Conservation (phyloP, 2,797 vertebrate species). For the Caiman crocodilus region DNA sequence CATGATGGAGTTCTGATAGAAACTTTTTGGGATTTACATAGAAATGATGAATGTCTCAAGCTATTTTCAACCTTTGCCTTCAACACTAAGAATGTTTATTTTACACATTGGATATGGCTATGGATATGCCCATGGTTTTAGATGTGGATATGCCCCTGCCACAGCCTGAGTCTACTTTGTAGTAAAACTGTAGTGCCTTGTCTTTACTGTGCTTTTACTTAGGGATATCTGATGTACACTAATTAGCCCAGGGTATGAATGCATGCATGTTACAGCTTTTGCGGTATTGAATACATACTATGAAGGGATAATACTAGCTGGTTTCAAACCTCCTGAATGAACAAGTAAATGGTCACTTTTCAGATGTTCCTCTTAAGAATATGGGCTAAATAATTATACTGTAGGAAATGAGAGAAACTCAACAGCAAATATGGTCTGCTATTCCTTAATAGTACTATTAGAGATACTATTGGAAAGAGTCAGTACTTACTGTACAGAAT, state of each 20-base stretch:
- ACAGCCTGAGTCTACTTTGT: constrained; percentile 26
- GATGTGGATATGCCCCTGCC: constrained; percentile 22
- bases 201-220: constrained; percentile 17
- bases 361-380: constrained; percentile 16
- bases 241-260: neutral
- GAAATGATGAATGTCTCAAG: constrained; percentile 38
- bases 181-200: neutral
- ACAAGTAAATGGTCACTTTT: neutral
- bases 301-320: neutral
- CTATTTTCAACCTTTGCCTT: neutral
- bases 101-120: neutral
- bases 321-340: neutral
- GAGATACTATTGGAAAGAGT: neutral
- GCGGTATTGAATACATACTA: neutral
- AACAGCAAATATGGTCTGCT: neutral
- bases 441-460: neutral
- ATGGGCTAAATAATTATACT: neutral
- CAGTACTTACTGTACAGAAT: neutral
- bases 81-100: too few species aligned
- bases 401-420: neutral
- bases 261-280: constrained; percentile 16
- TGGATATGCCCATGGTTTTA: constrained; percentile 43
- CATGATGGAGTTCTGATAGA: constrained; percentile 32
- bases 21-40: neutral
- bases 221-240: neutral